These are phyloP conservation scores for Thermophis baileyi DNA, from an alignment of 2,113 vertebrate species.

Conservation along the genomic window DNA sequence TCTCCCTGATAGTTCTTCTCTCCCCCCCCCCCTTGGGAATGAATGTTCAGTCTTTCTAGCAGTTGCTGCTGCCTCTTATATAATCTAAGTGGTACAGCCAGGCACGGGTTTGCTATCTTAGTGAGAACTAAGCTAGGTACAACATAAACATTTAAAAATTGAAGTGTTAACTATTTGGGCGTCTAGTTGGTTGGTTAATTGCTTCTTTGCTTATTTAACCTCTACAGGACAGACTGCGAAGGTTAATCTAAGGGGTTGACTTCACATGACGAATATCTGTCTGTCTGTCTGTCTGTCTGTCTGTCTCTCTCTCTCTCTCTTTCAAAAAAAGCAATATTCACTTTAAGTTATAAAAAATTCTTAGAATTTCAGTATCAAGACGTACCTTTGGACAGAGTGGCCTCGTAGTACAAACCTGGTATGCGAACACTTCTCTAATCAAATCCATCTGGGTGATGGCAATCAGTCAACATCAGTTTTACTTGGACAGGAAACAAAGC, in stretches of 20 bases:
- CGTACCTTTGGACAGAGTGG: slow-evolving; percentile 91
- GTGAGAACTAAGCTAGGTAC: background rate
- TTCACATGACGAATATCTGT: background rate
- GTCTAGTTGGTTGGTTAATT: background rate
- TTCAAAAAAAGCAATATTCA: background rate
- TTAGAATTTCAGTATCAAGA: slow-evolving; percentile 86
- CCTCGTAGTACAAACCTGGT: slow-evolving; percentile 94
- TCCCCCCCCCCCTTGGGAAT: background rate
- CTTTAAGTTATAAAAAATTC: slow-evolving; percentile 33
- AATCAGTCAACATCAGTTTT: slow-evolving; percentile 99
- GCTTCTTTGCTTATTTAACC: background rate
- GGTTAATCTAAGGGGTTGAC: background rate
- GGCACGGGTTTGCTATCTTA: background rate
- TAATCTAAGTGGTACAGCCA: background rate
- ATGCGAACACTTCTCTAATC: slow-evolving; percentile 96
- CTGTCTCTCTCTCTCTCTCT: background rate
- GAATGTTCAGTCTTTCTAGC: background rate
- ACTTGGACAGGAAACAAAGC: slow-evolving; percentile 96
- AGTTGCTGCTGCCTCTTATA: too few relatives aligned
- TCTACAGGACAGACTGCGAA: background rate
- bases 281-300: background rate
- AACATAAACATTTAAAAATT: background rate
- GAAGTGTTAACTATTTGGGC: background rate
- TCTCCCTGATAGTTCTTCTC: background rate
- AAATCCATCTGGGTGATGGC: slow-evolving; percentile 99